Percentiles rank a stretch among this genome's conserved stretches.
phyloP scores from a whole-genome alignment of 2,888 invertebrate species.

The Criorhina ranunculi region DNA sequence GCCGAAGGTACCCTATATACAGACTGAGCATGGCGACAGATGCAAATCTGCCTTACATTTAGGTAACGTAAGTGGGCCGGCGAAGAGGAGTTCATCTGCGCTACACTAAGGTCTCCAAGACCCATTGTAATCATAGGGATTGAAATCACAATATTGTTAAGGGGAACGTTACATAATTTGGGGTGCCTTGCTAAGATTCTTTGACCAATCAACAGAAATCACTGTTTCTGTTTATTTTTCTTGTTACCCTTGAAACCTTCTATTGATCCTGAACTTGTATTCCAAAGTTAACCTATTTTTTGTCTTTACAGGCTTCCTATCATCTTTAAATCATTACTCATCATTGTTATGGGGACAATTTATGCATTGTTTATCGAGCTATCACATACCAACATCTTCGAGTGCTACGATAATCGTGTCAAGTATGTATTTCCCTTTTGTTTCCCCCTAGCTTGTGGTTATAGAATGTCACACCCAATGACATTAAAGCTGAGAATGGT shows the following conservation, averaged over 20 bases:
- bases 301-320: slow-evolving; percentile 88
- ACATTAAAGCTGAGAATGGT: slow-evolving; percentile 14
- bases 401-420: slow-evolving; percentile 91
- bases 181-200: too few relatives aligned
- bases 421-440: slow-evolving; percentile 86
- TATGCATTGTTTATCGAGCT: slow-evolving; percentile 92
- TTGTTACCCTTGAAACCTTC: not conserved
- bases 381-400: slow-evolving; percentile 92
- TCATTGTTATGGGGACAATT: slow-evolving; percentile 91
- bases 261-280: not conserved
- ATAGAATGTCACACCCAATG: slow-evolving; percentile 42
- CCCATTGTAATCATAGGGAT: too few relatives aligned
- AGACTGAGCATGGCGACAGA: too few relatives aligned
- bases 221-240: too few relatives aligned
- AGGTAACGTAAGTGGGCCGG: too few relatives aligned
- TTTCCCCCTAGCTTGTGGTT: not conserved
- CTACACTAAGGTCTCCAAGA: too few relatives aligned
- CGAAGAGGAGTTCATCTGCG: too few relatives aligned
- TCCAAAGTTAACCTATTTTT: not conserved
- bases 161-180: too few relatives aligned
- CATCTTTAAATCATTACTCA: slow-evolving; percentile 91
- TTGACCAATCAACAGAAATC: too few relatives aligned
- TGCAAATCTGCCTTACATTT: too few relatives aligned
- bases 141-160: too few relatives aligned
- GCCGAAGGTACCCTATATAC: too few relatives aligned